These are phyloP conservation scores for Crenichthys baileyi DNA, from an alignment of 2,797 vertebrate species.

Conservation along the genomic window DNA sequence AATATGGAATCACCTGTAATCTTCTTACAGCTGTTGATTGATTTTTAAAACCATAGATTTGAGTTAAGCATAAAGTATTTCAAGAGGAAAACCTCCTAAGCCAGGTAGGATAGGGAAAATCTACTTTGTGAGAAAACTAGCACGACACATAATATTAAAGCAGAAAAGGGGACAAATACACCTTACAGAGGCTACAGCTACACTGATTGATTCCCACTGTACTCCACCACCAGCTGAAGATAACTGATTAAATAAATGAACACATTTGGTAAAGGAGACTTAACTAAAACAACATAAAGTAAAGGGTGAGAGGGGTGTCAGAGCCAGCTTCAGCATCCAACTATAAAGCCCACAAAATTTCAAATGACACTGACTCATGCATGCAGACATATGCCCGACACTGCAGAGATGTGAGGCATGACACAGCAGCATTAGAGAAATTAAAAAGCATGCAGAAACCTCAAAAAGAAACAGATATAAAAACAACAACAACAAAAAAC, in stretches of 20 bases:
- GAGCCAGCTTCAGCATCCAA: constrained; percentile 22
- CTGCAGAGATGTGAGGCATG: constrained; percentile 69
- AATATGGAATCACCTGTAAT: constrained; percentile 10
- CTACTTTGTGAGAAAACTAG: constrained; percentile 23
- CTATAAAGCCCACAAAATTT: constrained; percentile 25
- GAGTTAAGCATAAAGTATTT: neutral
- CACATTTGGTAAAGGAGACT: constrained; percentile 30
- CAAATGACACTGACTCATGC: constrained; percentile 70
- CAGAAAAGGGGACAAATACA: constrained; percentile 26
- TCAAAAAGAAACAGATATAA: constrained; percentile 43
- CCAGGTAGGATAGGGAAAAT: constrained; percentile 17
- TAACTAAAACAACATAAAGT: constrained; percentile 37
- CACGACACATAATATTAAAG: constrained; percentile 23
- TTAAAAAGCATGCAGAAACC: constrained; percentile 68
- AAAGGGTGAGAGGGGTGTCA: constrained; percentile 34
- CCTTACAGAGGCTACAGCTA: constrained; percentile 12
- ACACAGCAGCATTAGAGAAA: constrained; percentile 42
- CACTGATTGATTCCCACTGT: constrained; percentile 10
- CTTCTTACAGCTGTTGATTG: neutral
- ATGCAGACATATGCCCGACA: constrained; percentile 61
- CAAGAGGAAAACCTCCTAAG: constrained; percentile 20
- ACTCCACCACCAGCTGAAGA: constrained; percentile 7
- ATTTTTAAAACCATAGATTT: constrained; percentile 1
- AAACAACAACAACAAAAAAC: constrained; percentile 5
- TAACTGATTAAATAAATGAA: constrained; percentile 28